Evolutionary conservation across 1,140 invertebrate genomes (phyloP), one percentile per base, ranked within the genome.

Genomic region (Zelostemma sp.): DNA sequence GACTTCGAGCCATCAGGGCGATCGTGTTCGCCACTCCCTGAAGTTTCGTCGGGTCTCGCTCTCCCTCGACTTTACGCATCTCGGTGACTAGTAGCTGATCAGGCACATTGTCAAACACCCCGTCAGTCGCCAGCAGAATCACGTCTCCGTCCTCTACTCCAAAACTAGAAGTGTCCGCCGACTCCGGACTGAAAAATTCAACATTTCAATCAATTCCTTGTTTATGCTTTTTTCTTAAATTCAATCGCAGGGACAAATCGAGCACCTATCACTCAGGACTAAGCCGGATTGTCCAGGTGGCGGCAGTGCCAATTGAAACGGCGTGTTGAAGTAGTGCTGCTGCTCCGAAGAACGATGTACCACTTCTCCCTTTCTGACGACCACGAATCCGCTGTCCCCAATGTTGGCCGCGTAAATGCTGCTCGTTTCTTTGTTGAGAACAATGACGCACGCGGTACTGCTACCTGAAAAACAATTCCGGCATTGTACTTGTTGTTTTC

Each of bases 301-400:
- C 41, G 96, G 94, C 64, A 98, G 86, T 33, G 96, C 95, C 46
- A 99, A 87, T 85, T 99, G 97, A 87, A 97, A 99, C 5, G 97
- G 97, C 19, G 97, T 98, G 86, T 99, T 99, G 82, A 99, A 99
- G 82, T 98, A 98, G 85, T 99, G 97, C 76, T 97, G 96, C 80
- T 99, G 97, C 83, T 99, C 97, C 73, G 95, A 92, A 0, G 95
- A 97, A 54, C 95, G 90, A 82, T 97, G 94, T 15, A 99, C 91
- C 11, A 99, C 91, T 71, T 93, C 88, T 0, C 93, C 93, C 38
- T 91, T 88, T 12, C 97, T 88, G 35, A 98, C 93, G 28, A 99
- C 91, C 82, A 99, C 91, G 83, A 97, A 99, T 11, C 97, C 97
- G 79, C 96, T 98, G 85, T 99, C 97, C n/a, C 97, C 97, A 67